A percentile compares a stretch with the other conserved stretches of the same genome.
These are phyloP conservation scores for Alces alces DNA, from an alignment of 2,113 vertebrate genomes.

Conservation along the genomic window DNA sequence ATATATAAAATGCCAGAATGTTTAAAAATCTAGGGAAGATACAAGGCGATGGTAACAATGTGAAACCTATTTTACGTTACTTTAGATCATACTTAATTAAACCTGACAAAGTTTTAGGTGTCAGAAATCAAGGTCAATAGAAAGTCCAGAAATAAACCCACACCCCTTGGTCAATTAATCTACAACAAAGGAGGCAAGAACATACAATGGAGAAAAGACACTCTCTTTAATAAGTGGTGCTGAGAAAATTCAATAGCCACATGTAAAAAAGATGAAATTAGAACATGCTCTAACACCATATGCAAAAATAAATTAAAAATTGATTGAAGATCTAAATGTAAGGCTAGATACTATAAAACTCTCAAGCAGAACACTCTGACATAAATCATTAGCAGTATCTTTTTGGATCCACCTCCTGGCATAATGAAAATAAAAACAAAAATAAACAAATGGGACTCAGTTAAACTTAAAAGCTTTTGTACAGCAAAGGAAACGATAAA, in stretches of 20 bases:
- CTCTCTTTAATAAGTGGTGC: not conserved
- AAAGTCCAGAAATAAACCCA: not conserved
- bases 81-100: not conserved
- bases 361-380: not conserved
- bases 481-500: not conserved
- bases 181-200: not conserved
- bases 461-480: not conserved
- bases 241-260: not conserved
- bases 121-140: conserved; percentile 18
- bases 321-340: not conserved
- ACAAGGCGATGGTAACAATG: not conserved
- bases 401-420: not conserved
- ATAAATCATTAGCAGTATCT: not conserved
- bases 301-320: not conserved
- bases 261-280: not conserved
- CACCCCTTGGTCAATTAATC: not conserved
- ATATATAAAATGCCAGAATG: not conserved
- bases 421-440: not conserved
- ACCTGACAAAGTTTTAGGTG: not conserved
- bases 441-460: not conserved
- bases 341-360: not conserved
- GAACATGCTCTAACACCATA: not conserved
- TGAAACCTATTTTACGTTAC: not conserved
- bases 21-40: conserved; percentile 11
- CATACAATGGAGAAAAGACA: not conserved